Evolutionary conservation across 2,113 vertebrate genomes (phyloP).

Genomic region (Patagioenas fasciata): DNA sequence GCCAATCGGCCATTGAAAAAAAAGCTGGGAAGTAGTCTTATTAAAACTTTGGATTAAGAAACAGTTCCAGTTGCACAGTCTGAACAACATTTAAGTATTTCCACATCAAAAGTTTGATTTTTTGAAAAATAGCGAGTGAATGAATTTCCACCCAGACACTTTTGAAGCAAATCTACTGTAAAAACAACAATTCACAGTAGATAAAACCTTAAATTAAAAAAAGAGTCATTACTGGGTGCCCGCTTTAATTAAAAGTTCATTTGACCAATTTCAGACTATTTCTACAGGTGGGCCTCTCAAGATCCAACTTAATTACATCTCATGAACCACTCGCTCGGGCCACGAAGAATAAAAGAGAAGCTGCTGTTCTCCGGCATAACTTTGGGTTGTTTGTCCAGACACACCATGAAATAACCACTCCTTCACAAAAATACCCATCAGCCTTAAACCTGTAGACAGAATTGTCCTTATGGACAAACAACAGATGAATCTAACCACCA

Average conservation of each 20-base stretch:
- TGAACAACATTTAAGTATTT: conserved; percentile 5
- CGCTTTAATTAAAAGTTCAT: conserved; percentile 2
- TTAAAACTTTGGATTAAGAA: background rate
- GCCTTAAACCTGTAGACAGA: background rate
- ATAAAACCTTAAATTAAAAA: background rate
- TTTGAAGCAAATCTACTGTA: background rate
- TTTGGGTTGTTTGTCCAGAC: background rate
- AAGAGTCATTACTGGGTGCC: background rate
- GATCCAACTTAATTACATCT: background rate
- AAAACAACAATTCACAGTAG: background rate
- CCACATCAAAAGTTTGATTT: background rate
- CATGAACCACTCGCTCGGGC: background rate
- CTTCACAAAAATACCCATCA: background rate
- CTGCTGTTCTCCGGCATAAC: background rate
- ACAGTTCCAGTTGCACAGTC: background rate
- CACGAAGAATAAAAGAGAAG: background rate
- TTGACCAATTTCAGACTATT: background rate
- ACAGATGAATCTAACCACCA: background rate
- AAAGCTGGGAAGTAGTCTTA: background rate
- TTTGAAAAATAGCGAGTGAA: background rate
- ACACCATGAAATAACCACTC: background rate
- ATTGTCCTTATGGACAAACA: background rate
- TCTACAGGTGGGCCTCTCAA: conserved; percentile 5
- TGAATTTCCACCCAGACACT: background rate
- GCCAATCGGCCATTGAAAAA: background rate